Evolutionary conservation across 2,113 vertebrate species (phyloP), one percentile per base, ranked within the genome.

Genomic region (Jacana jacana): DNA sequence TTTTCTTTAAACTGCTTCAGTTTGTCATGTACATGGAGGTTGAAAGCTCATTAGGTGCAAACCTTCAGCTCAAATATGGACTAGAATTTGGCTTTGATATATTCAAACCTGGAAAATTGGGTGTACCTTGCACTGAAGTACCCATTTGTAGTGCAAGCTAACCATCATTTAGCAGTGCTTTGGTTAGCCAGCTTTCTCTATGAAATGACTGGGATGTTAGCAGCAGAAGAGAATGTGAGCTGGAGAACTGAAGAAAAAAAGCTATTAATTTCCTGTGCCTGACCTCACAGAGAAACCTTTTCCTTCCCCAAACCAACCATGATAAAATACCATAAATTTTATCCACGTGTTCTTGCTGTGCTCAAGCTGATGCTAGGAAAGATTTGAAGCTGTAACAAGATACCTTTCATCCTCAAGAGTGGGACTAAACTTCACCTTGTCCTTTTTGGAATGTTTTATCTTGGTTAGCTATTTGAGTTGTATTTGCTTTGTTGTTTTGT

Each of bases 301-400:
- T 94, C 84, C 75, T 97, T 96, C 60, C 84, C 58, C 52, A 89
- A 92, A 75, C 46, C 86, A 94, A 48, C 81, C 81, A 69, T 54
- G 89, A 79, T 93, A 83, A 95, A 93, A 89, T 82, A 58, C 60
- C 30, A 49, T 95, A 88, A 88, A 93, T 96, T 95, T 95, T 87
- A 81, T 91, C 71, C 87, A 71, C 61, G 42, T 91, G 63, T 87
- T 85, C 35, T 88, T 52, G 15, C 72, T 91, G 61, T 88, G 35
- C 68, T 87, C 55, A 79, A 72, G 52, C 44, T 91, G 82, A 84
- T 1, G 0, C 30, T 81, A 25, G 0, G 0, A 60, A 72, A 91
- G 48, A 70, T 83, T 83, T 64, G 86, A 81, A 92, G 91, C 70
- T 92, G 93, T 93, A 97, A 96, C 42, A 63, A 64, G 79, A 93